phyloP scores from a whole-genome alignment of 2,797 vertebrate species.

The Eremophila alpestris region DNA sequence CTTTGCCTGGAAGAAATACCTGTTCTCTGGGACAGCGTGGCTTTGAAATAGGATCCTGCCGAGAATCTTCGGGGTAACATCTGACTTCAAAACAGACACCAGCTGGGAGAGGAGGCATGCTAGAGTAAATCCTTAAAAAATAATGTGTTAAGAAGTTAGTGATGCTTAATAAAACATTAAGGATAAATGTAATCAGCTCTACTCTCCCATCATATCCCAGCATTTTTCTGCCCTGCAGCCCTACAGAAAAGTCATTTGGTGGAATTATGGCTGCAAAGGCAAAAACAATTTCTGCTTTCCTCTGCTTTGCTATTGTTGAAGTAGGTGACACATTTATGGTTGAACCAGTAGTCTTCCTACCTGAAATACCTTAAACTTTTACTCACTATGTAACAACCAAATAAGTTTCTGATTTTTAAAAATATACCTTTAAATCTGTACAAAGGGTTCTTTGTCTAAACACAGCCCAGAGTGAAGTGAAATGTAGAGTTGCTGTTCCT shows the following conservation, averaged over 20 bases:
- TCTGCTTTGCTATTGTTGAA: not conserved
- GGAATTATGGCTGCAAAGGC: not conserved
- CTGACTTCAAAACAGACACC: not conserved
- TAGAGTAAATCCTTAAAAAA: not conserved
- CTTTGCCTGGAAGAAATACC: not conserved
- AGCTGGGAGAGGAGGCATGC: not conserved
- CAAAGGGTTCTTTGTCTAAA: not conserved
- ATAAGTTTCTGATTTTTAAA: not conserved
- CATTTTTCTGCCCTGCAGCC: not conserved
- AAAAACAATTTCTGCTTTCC: not conserved
- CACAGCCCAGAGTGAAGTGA: not conserved
- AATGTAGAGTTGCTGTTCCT: not conserved
- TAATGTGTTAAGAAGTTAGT: not conserved
- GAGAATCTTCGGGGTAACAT: not conserved
- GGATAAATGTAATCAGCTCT: not conserved
- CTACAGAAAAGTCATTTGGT: not conserved
- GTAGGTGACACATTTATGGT: rapidly evolving
- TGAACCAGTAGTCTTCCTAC: not conserved
- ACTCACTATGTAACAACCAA: not conserved
- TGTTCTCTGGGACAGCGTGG: not conserved
- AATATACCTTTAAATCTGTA: not conserved
- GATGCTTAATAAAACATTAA: not conserved
- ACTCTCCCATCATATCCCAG: not conserved
- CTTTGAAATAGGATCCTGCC: conserved; percentile 18
- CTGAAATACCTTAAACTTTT: not conserved